Evolutionary conservation across 1,140 invertebrate species (phyloP).

Genomic region (Drosophila orena): DNA sequence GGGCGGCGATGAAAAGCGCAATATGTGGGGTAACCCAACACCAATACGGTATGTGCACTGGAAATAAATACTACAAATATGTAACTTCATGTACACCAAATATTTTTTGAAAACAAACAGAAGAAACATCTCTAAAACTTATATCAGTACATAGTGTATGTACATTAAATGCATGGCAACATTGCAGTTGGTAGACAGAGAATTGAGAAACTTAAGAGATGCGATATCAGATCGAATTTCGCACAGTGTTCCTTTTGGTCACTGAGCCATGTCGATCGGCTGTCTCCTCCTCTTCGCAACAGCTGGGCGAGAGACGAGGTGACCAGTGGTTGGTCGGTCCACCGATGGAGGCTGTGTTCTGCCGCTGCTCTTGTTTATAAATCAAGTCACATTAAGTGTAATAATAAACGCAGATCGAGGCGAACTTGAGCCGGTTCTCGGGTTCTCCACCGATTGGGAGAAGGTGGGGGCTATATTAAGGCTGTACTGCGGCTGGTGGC

Average conservation of each 20-base stretch:
- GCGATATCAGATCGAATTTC: conserved; percentile 4
- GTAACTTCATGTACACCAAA: too few relatives aligned
- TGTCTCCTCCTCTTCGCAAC: conserved; percentile 24
- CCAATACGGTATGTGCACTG: conserved; percentile 13
- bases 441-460: not conserved
- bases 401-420: conserved; percentile 74
- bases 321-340: conserved; percentile 12
- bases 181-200: not conserved
- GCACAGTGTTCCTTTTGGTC: conserved; percentile 28
- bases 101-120: not conserved
- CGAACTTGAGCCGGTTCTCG: conserved; percentile 50
- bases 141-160: too few relatives aligned
- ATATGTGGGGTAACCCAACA: conserved; percentile 58
- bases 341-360: conserved; percentile 36
- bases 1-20: conserved; percentile 26
- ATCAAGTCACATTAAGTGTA: conserved; percentile 83
- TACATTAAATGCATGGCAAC: not conserved
- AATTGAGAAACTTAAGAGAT: not conserved
- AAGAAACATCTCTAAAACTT: too few relatives aligned
- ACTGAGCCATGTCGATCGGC: conserved; percentile 49
- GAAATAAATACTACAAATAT: not conserved
- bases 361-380: conserved; percentile 73
- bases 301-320: conserved; percentile 11
- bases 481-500: conserved; percentile 13
- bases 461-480: conserved; percentile 11